Conservation (phyloP, 2,888 invertebrate species). For the Ceriagrion tenellum region DNA sequence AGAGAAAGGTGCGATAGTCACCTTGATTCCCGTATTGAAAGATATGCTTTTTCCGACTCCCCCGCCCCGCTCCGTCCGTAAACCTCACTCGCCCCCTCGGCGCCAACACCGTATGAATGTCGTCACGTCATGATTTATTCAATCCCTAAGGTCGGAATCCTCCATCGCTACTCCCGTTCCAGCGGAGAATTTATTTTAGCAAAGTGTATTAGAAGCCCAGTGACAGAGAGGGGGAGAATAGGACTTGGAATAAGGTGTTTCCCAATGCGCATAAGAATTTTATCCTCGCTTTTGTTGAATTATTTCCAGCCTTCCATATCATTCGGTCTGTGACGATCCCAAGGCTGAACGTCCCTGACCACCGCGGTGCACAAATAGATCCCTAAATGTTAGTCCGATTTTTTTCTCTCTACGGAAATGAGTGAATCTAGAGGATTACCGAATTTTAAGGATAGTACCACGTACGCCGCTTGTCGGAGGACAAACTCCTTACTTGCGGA, state of each 20-base stretch:
- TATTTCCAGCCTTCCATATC: not conserved
- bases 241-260: not conserved
- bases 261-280: not conserved
- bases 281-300: not conserved
- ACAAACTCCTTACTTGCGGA: too few species aligned
- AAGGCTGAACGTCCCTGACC: not conserved
- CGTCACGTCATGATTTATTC: slow-evolving; percentile 61
- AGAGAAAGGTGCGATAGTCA: not conserved
- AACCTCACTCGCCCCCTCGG: not conserved
- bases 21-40: not conserved
- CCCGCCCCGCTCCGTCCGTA: not conserved
- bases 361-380: not conserved
- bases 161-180: not conserved
- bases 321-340: not conserved
- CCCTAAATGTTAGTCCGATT: not conserved
- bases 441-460: too few species aligned
- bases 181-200: slow-evolving; percentile 20
- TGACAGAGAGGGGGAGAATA: not conserved
- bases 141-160: not conserved
- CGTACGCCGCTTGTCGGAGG: too few species aligned
- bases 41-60: not conserved
- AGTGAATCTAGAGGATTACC: too few species aligned
- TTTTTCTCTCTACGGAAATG: too few species aligned
- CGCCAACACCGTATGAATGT: slow-evolving; percentile 34
- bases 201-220: not conserved